Base-by-base conservation (phyloP, 2,797 vertebrate species). In the Sebastes nivosus region DNA sequence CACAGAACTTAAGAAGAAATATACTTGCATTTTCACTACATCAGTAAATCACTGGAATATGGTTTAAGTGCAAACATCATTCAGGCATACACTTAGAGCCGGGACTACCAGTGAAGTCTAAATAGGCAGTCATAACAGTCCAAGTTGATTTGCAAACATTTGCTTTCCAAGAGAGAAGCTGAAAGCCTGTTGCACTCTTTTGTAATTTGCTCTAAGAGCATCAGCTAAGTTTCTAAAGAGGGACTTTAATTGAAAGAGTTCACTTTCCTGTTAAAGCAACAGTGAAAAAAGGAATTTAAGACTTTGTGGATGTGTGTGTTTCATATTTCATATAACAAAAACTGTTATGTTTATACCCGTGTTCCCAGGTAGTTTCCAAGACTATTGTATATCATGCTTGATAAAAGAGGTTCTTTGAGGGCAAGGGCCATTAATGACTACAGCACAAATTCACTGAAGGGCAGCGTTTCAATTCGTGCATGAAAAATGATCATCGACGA, bases 401-500 rank as follows among this genome's bases (percentile, higher is more conserved):
- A 38, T 58, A 36, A 69, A 72, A 52, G 22, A 55, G 50, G 24
- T 27, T 65, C 8, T 67, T 34, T 22, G n/a, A 83, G 68, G 42
- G 77, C 69, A 77, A 59, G 14, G 38, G 36, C 9, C 20, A 34
- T 77, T 80, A 87, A 79, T 70, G 42, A 72, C 58, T 55, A 1
- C 24, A 61, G 59, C 57, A 59, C 6, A 20, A 9, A 61, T 54
- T 81, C 75, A 82, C 72, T 63, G 74, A 57, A 76, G 80, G 72
- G 70, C 84, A 72, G 73, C 57, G 25, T 85, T 89, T 91, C 80
- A 84, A 85, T 79, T 84, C n/a, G 58, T 74, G 84, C 84, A 81
- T 84, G 82, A 89, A 87, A 92, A 91, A 91, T 85, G 38, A 87
- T 84, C 78, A 84, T 25, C 86, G 87, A 89, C 60, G 10, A 84